A percentile compares a stretch with the other conserved stretches of the same genome.
phyloP scores from a whole-genome alignment of 2,113 vertebrate species.

The Bettongia penicillata region DNA sequence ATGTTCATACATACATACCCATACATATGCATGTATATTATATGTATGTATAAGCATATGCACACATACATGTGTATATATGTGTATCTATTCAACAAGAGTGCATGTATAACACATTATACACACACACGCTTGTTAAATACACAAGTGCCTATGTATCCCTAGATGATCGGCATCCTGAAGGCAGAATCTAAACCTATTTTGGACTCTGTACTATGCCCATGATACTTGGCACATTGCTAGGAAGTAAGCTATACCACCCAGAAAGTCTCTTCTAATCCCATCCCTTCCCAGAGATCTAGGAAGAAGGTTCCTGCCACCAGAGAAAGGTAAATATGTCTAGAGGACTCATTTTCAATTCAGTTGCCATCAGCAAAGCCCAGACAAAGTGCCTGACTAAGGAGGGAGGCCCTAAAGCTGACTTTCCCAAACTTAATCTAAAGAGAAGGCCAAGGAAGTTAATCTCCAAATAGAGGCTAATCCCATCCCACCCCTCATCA shows the following conservation, averaged over 20 bases:
- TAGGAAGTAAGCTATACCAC: not conserved
- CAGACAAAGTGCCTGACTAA: not conserved
- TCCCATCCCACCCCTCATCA: not conserved
- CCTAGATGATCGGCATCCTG: not conserved
- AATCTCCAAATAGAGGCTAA: not conserved
- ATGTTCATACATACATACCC: not conserved
- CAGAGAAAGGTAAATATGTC: not conserved
- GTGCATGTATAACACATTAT: too few species aligned
- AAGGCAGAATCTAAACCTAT: not conserved
- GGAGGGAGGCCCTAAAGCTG: not conserved
- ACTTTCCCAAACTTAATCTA: not conserved
- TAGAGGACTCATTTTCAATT: not conserved
- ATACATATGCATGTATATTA: not conserved
- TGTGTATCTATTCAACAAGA: too few species aligned
- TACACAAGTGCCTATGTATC: not conserved
- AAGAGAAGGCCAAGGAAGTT: not conserved
- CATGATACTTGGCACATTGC: not conserved
- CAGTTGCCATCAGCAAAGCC: not conserved
- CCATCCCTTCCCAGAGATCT: not conserved
- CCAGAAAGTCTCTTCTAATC: not conserved
- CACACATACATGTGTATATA: not conserved
- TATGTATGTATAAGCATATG: not conserved
- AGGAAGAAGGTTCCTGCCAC: not conserved
- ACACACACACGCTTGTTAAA: not conserved
- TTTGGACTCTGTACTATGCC: not conserved